Percentiles rank a stretch among this genome's conserved stretches.
Conservation (phyloP, 1,140 invertebrate genomes). For the Elysia chlorotica region DNA sequence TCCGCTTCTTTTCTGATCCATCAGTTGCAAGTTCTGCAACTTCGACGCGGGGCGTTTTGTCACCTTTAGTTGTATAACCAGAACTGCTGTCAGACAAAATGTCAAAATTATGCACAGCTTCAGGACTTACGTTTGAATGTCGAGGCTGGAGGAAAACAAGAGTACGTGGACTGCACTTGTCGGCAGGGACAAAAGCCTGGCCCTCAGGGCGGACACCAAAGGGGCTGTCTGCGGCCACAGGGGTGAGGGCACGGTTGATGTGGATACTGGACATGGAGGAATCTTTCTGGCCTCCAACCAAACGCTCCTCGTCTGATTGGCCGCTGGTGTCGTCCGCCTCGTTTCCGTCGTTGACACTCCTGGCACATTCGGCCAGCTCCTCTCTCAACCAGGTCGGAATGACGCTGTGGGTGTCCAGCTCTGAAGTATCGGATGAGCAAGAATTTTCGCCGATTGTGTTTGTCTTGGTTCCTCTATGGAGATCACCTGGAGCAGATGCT, state of each 20-base stretch:
- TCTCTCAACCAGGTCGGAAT: slow-evolving; percentile 53
- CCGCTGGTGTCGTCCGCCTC: slow-evolving; percentile 55
- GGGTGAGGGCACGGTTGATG: slow-evolving; percentile 45
- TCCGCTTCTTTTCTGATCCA: background rate
- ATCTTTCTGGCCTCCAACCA: slow-evolving; percentile 29
- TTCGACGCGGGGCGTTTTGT: no score
- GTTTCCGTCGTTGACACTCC: slow-evolving; percentile 46
- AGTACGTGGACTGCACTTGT: background rate
- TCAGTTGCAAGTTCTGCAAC: background rate
- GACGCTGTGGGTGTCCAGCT: slow-evolving; percentile 1
- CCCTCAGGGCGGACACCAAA: background rate
- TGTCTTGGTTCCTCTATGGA: background rate
- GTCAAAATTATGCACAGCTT: slow-evolving; percentile 11
- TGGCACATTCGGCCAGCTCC: slow-evolving; percentile 59
- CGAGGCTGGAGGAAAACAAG: slow-evolving; percentile 6
- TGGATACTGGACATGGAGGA: slow-evolving; percentile 56
- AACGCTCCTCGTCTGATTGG: slow-evolving; percentile 43
- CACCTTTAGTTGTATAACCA: slow-evolving; percentile 21
- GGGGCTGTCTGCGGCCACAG: slow-evolving; percentile 13
- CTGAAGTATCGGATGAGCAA: slow-evolving; percentile 18
- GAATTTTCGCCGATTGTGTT: slow-evolving; percentile 18
- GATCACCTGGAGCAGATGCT: background rate
- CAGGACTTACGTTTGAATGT: slow-evolving; percentile 34
- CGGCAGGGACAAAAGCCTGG: background rate
- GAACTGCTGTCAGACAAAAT: slow-evolving; percentile 30